Base-by-base conservation (phyloP, 2,113 vertebrate species). In the Plestiodon gilberti region DNA sequence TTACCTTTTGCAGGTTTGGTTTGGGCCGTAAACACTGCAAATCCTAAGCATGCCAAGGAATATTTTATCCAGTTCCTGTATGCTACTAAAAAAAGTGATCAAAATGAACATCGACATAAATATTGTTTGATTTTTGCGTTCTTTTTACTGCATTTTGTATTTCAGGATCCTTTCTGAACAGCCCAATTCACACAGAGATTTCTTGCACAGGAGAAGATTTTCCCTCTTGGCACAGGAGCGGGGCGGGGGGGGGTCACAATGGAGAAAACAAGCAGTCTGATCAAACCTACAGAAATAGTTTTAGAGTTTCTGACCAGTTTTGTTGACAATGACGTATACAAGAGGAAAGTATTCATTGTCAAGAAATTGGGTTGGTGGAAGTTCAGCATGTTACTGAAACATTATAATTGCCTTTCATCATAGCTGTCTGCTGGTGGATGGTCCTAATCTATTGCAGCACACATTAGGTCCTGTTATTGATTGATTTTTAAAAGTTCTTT, bases 401-500 rank as follows among this genome's bases (percentile, higher is more conserved):
- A n/a, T 84, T 22, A 5, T 0, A 78, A 48, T 25, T 0, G 0
- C 77, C 8, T 43, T 83, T 76, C 71, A 55, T 64, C 84, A 88
- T 71, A 17, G 11, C 78, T 85, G 69, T 35, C 30, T 9, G 0
- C 40, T 28, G 57, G 59, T 70, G 9, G 83, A 71, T 79, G 71
- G n/a, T 82, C 77, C 82, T 88, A 15, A 70, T 83, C 84, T 0
- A 70, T 85, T 81, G 69, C 28, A 62, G 70, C 57, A 61, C 81
- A 43, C 14, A 1, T 85, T 89, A 87, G 9, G n/a, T 10, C n/a
- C 8, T 6, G 74, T 71, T 28, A 13, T 35, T 43, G 88, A 93
- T 92, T 0, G 84, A 93, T 89, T 77, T 86, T 70, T 62, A 87
- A 71, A 86, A 86, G 38, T 86, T 64, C 87, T 92, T 90, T 85